phyloP scores from a whole-genome alignment of 2,797 vertebrate species.

The Furcifer pardalis region DNA sequence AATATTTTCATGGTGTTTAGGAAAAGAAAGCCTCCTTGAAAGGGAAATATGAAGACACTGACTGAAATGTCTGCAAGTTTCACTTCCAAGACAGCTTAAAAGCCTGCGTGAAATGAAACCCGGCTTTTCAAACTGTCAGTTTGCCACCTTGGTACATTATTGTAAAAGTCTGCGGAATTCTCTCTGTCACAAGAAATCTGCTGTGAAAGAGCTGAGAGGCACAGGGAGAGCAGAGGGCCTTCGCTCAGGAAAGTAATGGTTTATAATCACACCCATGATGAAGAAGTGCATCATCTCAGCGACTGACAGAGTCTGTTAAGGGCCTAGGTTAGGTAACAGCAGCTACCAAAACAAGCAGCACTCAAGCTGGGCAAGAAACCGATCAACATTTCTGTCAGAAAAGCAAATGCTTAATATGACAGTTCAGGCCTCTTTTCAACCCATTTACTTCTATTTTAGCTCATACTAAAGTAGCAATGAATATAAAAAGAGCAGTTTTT shows the following conservation, averaged over 20 bases:
- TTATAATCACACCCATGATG: constrained; percentile 69
- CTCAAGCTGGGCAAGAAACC: constrained; percentile 64
- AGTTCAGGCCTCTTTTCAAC: constrained; percentile 39
- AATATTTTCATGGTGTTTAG: constrained; percentile 72
- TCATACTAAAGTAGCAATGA: constrained; percentile 2
- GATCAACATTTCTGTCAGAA: constrained; percentile 69
- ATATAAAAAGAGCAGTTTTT: neutral
- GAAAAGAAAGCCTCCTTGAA: constrained; percentile 56
- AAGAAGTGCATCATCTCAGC: constrained; percentile 65
- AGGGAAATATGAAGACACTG: constrained; percentile 54
- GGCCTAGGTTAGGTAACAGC: constrained; percentile 61
- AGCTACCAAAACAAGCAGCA: constrained; percentile 56
- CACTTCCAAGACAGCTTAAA: constrained; percentile 73
- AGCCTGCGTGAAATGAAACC: constrained; percentile 71
- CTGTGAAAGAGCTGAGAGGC: constrained; percentile 62
- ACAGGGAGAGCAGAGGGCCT: constrained; percentile 65
- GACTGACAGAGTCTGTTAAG: constrained; percentile 63
- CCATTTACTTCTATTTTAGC: constrained; percentile 52
- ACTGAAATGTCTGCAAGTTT: constrained; percentile 68
- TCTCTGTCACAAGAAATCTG: constrained; percentile 72
- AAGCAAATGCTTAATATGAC: constrained; percentile 65
- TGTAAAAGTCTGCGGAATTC: constrained; percentile 66
- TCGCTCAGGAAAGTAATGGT: constrained; percentile 68
- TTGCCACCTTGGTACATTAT: constrained; percentile 72
- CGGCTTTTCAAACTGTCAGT: constrained; percentile 74